These are phyloP conservation scores for Maniola hyperantus DNA, from an alignment of 2,888 invertebrate species.

Conservation along the genomic window DNA sequence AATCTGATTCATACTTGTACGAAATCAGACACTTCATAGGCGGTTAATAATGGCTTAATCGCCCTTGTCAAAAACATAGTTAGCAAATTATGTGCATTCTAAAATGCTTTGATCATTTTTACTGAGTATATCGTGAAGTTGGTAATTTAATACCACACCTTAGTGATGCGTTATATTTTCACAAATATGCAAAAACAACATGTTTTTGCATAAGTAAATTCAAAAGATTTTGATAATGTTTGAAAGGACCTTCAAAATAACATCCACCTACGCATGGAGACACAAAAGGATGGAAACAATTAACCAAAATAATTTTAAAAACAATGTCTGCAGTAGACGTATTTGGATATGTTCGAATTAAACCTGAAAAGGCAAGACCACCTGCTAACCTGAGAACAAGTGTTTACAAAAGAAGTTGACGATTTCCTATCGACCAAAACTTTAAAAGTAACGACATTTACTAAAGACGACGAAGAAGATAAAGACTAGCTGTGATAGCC, in stretches of 20 bases:
- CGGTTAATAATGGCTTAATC: not conserved
- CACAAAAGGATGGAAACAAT: conserved; percentile 17
- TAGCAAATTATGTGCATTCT: not conserved
- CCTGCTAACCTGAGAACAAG: conserved; percentile 18
- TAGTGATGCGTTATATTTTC: not conserved
- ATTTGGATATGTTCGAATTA: conserved; percentile 29
- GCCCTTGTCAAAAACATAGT: conserved; percentile 3
- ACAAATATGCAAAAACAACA: not conserved
- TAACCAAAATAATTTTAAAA: conserved; percentile 24
- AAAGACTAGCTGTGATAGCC: too few relatives aligned
- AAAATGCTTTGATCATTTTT: not conserved
- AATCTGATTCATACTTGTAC: not conserved
- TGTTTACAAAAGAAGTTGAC: not conserved
- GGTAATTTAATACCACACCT: not conserved
- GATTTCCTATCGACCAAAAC: not conserved
- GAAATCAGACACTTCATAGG: not conserved
- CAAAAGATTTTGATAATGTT: conserved; percentile 24
- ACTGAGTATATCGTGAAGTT: not conserved
- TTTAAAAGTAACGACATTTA: too few relatives aligned
- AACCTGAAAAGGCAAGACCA: conserved; percentile 34
- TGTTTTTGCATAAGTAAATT: conserved; percentile 18
- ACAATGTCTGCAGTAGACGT: conserved; percentile 31
- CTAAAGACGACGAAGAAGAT: too few relatives aligned
- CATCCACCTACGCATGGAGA: conserved; percentile 29
- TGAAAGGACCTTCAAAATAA: conserved; percentile 26